Percentiles rank a stretch among this genome's conserved stretches.
Conservation (phyloP, 2,888 invertebrate genomes). For the Glyphotaelius pellucidus region DNA sequence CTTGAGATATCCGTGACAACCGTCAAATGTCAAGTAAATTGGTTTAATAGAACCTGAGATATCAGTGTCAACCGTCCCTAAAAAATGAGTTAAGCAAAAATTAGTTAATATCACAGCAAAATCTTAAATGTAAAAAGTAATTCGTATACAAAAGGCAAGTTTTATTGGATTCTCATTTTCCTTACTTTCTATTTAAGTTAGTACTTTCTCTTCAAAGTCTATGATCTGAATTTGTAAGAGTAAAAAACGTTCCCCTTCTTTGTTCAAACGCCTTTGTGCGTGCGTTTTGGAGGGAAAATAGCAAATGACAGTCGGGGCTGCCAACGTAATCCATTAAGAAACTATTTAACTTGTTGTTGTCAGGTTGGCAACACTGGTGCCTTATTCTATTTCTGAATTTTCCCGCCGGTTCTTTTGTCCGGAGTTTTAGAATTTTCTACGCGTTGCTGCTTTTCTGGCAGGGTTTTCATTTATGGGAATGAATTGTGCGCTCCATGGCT, state of each 20-base stretch:
- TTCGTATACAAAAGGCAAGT: too few species aligned
- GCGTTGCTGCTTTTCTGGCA: not conserved
- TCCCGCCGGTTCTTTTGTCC: slow-evolving; percentile 23
- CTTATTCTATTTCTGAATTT: not conserved
- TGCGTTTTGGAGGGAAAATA: slow-evolving; percentile 53
- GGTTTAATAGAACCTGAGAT: too few species aligned
- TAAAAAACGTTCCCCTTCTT: not conserved
- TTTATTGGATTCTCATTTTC: too few species aligned
- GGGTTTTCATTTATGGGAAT: not conserved
- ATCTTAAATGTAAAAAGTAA: too few species aligned
- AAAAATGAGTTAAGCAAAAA: too few species aligned
- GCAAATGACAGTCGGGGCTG: slow-evolving; percentile 49
- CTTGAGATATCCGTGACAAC: too few species aligned
- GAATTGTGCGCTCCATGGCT: not conserved
- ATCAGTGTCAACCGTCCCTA: too few species aligned
- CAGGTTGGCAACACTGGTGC: slow-evolving; percentile 36
- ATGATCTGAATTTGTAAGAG: not conserved
- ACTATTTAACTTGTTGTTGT: slow-evolving; percentile 52
- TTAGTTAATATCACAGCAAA: too few species aligned
- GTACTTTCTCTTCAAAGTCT: not conserved
- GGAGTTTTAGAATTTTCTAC: slow-evolving; percentile 30
- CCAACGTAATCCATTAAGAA: slow-evolving; percentile 33
- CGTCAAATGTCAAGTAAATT: too few species aligned
- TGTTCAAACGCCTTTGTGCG: slow-evolving; percentile 47
- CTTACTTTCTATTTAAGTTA: too few species aligned